These are phyloP conservation scores for Galagoides demidoff DNA, from an alignment of 2,797 vertebrate species.

Conservation along the genomic window DNA sequence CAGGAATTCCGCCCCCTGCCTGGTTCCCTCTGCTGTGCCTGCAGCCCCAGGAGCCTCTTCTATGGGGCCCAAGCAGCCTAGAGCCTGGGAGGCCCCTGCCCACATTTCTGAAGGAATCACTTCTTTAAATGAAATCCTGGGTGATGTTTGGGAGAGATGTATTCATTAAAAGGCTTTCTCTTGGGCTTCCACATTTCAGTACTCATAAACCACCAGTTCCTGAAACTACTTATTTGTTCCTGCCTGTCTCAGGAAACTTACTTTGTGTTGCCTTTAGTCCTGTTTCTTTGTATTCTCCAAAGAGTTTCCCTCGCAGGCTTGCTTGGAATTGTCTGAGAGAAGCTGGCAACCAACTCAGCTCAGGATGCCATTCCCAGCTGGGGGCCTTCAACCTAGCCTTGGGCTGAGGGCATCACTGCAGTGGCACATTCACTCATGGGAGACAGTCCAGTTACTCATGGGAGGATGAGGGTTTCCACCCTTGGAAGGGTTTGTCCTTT, in stretches of 20 bases:
- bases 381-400: background rate
- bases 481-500: background rate
- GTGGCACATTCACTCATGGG: background rate
- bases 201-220: background rate
- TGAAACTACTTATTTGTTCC: background rate
- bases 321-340: background rate
- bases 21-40: background rate
- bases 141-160: background rate
- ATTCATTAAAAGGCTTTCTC: background rate
- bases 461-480: background rate
- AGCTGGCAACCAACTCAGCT: background rate
- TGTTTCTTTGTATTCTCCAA: background rate
- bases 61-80: background rate
- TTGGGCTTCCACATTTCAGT: background rate
- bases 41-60: background rate
- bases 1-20: too few relatives aligned
- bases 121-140: background rate
- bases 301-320: background rate
- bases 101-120: background rate
- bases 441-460: background rate
- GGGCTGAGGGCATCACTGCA: accelerated
- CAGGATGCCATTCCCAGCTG: background rate
- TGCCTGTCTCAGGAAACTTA: background rate
- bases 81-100: background rate
- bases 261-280: background rate